Evolutionary conservation across 2,888 invertebrate genomes (phyloP), one percentile per base, ranked within the genome.

Genomic region (Tanytarsus gracilentus): DNA sequence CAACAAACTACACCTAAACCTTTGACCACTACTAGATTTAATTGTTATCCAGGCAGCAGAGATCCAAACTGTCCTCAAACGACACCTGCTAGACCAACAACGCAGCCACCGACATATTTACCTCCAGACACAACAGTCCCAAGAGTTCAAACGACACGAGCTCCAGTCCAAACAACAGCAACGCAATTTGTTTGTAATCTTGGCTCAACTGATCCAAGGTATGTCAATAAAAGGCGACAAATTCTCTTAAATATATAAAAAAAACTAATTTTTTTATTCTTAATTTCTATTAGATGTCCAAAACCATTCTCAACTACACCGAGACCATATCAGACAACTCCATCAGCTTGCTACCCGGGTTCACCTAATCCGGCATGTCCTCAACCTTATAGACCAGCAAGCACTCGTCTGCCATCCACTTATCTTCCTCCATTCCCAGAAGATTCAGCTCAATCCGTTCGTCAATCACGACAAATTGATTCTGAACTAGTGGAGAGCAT

Each of bases 41-140:
- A 62, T 71, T 75, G 33, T 71, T 74, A 64, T 72, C 78, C 66
- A 70, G 78, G 70, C 72, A 76, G 67, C 69, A 75, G 39, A 69
- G 78, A 74, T 65, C 71, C 71, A 0, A 66, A 67, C 29, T 74
- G 74, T 62, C 71, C 71, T 1, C 67, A 66, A 63, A 68, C 70
- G 53, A 68, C 69, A 2, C 53, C 64, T 5, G 49, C 16, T 52
- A 63, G 11, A 56, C 29, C 40, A 5, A 49, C 61, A 8, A 36
- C 62, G 14, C 58, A 30, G 11, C 6, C 16, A 16, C 9, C 51
- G n/a, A 58, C 21, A 29, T 52, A 30, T 29, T 30, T 52, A 26
- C 49, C 49, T 23, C 49, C 49, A 49, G 26, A 5, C 8, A 3
- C 50, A 25, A 50, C 60, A 16, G 4, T 8, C n/a, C n/a, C n/a